Percentiles rank a stretch among this genome's conserved stretches.
Conservation (phyloP, 2,888 invertebrate species). For the Polydrusus cervinus region DNA sequence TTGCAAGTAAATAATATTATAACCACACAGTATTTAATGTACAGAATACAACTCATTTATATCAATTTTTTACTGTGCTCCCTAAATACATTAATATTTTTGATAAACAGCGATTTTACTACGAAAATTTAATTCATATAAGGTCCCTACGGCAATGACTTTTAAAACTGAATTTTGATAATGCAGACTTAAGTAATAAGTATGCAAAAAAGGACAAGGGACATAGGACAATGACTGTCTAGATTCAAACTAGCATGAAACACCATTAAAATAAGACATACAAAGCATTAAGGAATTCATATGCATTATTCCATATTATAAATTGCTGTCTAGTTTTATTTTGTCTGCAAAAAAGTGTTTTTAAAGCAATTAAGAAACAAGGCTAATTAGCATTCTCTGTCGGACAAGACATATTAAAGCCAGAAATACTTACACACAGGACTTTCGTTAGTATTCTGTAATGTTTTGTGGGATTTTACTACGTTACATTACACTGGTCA, state of each 20-base stretch:
- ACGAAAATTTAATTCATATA: neutral
- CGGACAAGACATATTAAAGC: conserved; percentile 7
- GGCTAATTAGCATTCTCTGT: conserved; percentile 27
- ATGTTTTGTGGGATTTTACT: neutral
- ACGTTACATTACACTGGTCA: too few species aligned
- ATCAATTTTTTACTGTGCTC: too few species aligned
- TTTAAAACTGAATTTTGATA: conserved; percentile 6
- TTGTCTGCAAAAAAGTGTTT: conserved; percentile 34
- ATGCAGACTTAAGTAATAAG: conserved; percentile 3
- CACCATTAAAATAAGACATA: conserved; percentile 28
- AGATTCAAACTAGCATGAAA: conserved; percentile 12
- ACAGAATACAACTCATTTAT: too few species aligned
- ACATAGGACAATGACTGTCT: conserved; percentile 30
- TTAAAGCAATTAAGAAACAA: conserved; percentile 25
- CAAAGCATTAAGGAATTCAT: conserved; percentile 34
- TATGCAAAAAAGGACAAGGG: conserved; percentile 9
- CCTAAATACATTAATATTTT: too few species aligned
- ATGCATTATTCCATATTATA: conserved; percentile 31
- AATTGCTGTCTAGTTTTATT: conserved; percentile 27
- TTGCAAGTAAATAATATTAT: too few species aligned
- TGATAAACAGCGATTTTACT: too few species aligned
- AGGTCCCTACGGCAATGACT: neutral
- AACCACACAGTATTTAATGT: too few species aligned
- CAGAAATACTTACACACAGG: neutral
- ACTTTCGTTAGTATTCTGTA: neutral